Conservation (phyloP, 2,797 vertebrate genomes). For the Morelia viridis region DNA sequence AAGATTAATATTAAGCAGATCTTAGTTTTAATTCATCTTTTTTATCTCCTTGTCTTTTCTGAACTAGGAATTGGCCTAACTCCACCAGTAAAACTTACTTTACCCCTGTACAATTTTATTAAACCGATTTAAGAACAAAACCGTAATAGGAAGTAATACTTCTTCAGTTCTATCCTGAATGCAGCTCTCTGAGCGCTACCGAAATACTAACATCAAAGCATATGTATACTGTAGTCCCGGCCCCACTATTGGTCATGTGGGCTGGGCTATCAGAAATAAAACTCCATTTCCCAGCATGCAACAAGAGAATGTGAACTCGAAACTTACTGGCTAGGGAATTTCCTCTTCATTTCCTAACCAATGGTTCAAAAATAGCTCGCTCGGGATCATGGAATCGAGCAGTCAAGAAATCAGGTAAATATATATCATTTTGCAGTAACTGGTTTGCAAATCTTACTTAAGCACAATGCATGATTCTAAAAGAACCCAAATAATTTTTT, state of each 20-base stretch:
- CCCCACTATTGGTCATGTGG: neutral
- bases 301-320: neutral
- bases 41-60: neutral
- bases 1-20: neutral
- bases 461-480: neutral
- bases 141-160: neutral
- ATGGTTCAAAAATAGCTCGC: neutral
- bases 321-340: slow-evolving; percentile 15
- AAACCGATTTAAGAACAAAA: neutral
- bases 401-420: slow-evolving; percentile 65
- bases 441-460: neutral
- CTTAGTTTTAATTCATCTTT: neutral
- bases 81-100: neutral
- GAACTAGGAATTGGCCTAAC: neutral
- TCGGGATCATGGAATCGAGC: slow-evolving; percentile 43
- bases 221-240: neutral
- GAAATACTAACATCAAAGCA: neutral
- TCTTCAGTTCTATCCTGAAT: neutral
- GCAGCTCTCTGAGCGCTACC: neutral
- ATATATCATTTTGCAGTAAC: neutral
- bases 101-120: neutral
- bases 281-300: slow-evolving; percentile 36
- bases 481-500: neutral
- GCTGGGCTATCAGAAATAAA: neutral
- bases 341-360: neutral